These are phyloP conservation scores for Cataglyphis hispanica DNA, from an alignment of 1,140 invertebrate species.

Conservation along the genomic window DNA sequence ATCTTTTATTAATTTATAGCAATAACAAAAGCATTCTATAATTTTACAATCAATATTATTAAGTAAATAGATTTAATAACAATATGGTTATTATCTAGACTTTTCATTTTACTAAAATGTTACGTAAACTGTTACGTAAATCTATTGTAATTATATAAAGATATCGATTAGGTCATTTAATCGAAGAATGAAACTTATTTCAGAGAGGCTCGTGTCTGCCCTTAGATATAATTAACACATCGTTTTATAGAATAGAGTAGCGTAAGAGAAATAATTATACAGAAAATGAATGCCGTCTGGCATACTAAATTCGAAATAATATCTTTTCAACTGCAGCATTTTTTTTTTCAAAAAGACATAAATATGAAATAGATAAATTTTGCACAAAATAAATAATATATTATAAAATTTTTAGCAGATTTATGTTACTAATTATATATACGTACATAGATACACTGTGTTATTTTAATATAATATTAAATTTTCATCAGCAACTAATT, in stretches of 20 bases:
- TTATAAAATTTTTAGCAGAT: neutral
- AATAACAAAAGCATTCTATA: neutral
- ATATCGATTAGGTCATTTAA: conserved; percentile 36
- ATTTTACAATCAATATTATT: neutral
- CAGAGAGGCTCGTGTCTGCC: conserved; percentile 37
- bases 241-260: neutral
- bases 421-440: too few species aligned
- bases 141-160: conserved; percentile 17
- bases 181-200: conserved; percentile 31
- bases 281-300: neutral
- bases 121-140: conserved; percentile 36
- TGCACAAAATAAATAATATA: neutral
- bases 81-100: conserved; percentile 1
- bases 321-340: neutral
- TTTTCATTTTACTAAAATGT: neutral
- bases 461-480: too few species aligned
- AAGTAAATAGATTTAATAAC: neutral
- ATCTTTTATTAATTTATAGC: neutral
- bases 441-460: too few species aligned
- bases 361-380: neutral
- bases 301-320: neutral
- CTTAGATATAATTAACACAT: conserved; percentile 43
- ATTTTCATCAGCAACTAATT: neutral
- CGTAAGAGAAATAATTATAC: neutral
- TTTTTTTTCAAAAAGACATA: neutral